Conservation (phyloP, 1,140 invertebrate genomes). For the Drosophila tropicalis region DNA sequence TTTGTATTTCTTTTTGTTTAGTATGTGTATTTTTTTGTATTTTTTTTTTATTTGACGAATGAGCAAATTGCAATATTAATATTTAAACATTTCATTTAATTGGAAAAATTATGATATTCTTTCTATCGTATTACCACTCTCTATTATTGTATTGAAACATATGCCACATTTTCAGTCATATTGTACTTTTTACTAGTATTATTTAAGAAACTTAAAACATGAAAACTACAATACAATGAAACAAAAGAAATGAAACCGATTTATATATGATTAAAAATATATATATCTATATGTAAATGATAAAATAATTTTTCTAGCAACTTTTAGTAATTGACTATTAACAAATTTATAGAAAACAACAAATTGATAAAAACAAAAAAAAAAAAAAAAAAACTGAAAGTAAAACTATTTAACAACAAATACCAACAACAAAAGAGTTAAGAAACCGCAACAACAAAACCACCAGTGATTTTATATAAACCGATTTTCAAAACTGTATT, state of each 20-base stretch:
- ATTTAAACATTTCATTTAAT: conserved; percentile 21
- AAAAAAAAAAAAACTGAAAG: conserved; percentile 16
- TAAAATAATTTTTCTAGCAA: conserved; percentile 68
- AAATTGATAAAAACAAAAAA: conserved; percentile 43
- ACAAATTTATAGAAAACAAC: conserved; percentile 62
- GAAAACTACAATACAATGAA: conserved; percentile 41
- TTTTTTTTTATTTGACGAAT: conserved; percentile 37
- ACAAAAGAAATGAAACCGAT: conserved; percentile 46
- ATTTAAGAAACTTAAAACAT: conserved; percentile 51
- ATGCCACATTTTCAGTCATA: conserved; percentile 59
- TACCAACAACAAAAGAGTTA: conserved; percentile 31
- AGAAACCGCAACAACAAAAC: conserved; percentile 45
- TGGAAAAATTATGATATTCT: conserved; percentile 17
- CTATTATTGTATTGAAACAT: conserved; percentile 35
- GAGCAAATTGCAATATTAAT: conserved; percentile 49
- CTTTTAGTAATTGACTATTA: conserved; percentile 72
- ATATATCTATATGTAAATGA: conserved; percentile 41
- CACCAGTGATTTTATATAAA: conserved; percentile 78
- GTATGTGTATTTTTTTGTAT: conserved; percentile 22
- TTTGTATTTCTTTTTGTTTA: conserved; percentile 31
- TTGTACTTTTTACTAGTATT: conserved; percentile 71
- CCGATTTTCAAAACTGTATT: conserved; percentile 67
- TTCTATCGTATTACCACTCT: conserved; percentile 22
- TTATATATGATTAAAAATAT: conserved; percentile 48
- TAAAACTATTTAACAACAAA: conserved; percentile 46